phyloP scores from a whole-genome alignment of 2,113 vertebrate genomes.

The Hucho hucho region DNA sequence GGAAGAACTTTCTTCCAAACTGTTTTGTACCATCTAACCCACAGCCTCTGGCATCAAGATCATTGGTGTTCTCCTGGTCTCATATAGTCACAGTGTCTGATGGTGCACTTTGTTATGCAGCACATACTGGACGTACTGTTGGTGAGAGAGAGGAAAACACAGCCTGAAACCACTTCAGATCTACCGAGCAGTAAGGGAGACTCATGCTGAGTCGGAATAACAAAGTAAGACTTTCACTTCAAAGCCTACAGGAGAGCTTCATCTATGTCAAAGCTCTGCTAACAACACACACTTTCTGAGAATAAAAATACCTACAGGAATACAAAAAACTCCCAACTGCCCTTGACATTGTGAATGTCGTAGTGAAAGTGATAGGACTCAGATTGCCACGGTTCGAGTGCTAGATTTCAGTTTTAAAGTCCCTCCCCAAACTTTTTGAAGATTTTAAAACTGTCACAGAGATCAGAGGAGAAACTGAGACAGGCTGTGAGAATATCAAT shows the following conservation, averaged over 20 bases:
- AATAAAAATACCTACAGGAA: constrained; percentile 22
- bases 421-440: neutral
- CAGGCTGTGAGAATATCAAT: neutral
- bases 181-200: constrained; percentile 28
- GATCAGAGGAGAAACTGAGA: neutral
- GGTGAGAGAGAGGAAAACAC: constrained; percentile 24
- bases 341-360: constrained; percentile 36
- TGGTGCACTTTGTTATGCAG: constrained; percentile 4
- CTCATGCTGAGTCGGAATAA: constrained; percentile 26
- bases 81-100: neutral
- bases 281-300: constrained; percentile 13
- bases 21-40: neutral
- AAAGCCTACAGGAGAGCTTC: constrained; percentile 34
- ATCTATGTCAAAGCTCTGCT: constrained; percentile 41
- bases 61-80: neutral
- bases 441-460: neutral
- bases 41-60: neutral
- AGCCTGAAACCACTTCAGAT: constrained; percentile 26
- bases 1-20: neutral
- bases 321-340: constrained; percentile 23
- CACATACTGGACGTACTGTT: constrained; percentile 25
- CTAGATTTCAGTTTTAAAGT: neutral
- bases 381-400: neutral
- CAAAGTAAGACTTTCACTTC: constrained; percentile 27
- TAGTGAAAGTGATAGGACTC: constrained; percentile 5